Evolutionary conservation across 2,113 vertebrate species (phyloP).

Genomic region (Triplophysa siluroides): DNA sequence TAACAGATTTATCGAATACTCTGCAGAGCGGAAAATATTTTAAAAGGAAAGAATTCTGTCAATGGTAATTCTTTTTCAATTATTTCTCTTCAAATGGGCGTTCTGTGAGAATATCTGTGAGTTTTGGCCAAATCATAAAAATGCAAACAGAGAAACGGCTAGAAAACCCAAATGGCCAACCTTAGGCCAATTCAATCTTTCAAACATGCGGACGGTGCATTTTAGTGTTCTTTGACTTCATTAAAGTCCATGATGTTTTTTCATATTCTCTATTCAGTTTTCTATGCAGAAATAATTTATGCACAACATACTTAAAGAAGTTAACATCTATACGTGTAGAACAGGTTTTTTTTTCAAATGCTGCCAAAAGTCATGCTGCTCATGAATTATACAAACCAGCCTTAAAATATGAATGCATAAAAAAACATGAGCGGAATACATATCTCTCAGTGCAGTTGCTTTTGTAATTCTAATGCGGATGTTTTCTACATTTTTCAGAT

Average conservation of each 20-base stretch:
- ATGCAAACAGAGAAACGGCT: not conserved
- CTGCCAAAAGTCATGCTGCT: not conserved
- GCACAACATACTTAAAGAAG: not conserved
- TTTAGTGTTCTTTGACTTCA: not conserved
- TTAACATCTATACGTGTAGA: not conserved
- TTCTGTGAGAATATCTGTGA: not conserved
- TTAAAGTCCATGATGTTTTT: not conserved
- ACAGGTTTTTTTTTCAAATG: not conserved
- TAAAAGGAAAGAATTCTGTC: not conserved
- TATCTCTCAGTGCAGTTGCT: not conserved
- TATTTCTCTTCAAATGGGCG: too few relatives aligned
- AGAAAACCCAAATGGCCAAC: not conserved
- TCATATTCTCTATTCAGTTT: not conserved
- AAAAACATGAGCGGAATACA: not conserved
- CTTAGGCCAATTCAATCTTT: not conserved
- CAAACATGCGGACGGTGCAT: not conserved
- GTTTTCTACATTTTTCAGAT: not conserved
- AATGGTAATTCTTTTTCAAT: too few relatives aligned
- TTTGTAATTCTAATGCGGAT: not conserved
- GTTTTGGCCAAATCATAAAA: not conserved
- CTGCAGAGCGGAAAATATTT: constrained; percentile 15
- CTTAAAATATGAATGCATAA: not conserved
- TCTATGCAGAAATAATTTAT: not conserved
- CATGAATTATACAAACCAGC: not conserved
- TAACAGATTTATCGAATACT: constrained; percentile 28